These are phyloP conservation scores for Cottus gobio DNA, from an alignment of 2,113 vertebrate species.

Conservation along the genomic window DNA sequence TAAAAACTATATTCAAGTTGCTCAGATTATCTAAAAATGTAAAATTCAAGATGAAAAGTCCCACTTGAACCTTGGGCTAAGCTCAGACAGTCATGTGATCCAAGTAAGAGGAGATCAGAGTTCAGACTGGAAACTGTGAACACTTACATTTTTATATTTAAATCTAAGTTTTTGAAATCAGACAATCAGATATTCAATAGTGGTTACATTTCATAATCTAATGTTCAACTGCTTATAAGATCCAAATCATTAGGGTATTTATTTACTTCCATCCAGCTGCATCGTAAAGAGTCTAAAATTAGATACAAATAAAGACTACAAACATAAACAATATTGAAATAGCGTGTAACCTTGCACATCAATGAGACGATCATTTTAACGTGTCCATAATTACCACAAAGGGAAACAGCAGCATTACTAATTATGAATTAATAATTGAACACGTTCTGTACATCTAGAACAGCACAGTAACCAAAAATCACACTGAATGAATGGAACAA, in stretches of 20 bases:
- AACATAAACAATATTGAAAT: background rate
- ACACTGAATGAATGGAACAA: conserved; percentile 42
- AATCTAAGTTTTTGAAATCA: background rate
- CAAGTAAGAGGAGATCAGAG: background rate
- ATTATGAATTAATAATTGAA: conserved; percentile 22
- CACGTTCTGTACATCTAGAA: background rate
- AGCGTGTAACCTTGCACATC: background rate
- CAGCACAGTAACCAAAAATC: conserved; percentile 28
- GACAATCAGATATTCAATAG: background rate
- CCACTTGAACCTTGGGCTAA: background rate
- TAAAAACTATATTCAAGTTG: background rate
- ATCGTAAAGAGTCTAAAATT: background rate
- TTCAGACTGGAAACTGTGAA: background rate
- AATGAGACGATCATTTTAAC: conserved; percentile 8
- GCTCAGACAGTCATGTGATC: background rate
- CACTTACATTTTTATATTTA: background rate
- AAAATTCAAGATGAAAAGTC: background rate
- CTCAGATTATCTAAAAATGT: background rate
- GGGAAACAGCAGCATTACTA: conserved; percentile 1
- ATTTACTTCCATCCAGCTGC: background rate
- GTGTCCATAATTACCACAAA: background rate
- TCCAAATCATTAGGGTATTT: background rate
- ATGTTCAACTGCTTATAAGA: background rate
- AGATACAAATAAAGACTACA: background rate
- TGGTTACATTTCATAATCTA: background rate